Evolutionary conservation across 2,797 vertebrate species (phyloP).

Genomic region (Denticeps clupeoides): DNA sequence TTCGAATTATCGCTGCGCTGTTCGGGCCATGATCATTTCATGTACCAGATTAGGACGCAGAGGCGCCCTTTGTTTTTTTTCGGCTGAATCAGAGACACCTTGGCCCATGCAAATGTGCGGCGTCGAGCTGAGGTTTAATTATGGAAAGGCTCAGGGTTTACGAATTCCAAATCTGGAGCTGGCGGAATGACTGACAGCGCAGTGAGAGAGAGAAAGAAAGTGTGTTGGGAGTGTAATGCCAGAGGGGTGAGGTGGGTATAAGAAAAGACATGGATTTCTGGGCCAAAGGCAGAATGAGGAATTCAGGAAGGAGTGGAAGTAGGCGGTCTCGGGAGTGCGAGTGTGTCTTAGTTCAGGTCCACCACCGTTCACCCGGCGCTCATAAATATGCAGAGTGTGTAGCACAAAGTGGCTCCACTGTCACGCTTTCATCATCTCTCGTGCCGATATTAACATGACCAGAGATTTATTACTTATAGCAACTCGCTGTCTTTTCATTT

Average conservation of each 20-base stretch:
- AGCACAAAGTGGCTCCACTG: constrained; percentile 51
- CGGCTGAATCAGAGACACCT: constrained; percentile 40
- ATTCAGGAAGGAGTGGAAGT: no score
- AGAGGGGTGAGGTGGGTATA: no score
- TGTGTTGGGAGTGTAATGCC: no score
- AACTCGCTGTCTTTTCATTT: constrained; percentile 47
- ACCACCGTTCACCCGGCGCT: constrained; percentile 11
- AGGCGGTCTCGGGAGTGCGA: no score
- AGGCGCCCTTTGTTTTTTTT: constrained; percentile 27
- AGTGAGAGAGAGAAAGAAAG: background rate
- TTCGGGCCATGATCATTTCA: constrained; percentile 27
- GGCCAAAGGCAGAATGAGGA: no score
- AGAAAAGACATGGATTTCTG: constrained; percentile 16
- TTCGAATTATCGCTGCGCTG: constrained; percentile 38
- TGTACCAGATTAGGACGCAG: constrained; percentile 26
- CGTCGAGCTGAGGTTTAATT: constrained; percentile 35
- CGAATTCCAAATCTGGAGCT: constrained; percentile 18
- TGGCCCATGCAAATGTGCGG: constrained; percentile 27
- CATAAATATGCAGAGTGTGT: constrained; percentile 57
- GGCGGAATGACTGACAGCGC: constrained; percentile 11
- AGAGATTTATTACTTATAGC: constrained; percentile 57
- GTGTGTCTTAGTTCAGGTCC: no score
- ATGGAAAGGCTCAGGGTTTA: constrained; percentile 34
- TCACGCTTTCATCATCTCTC: constrained; percentile 51
- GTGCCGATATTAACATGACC: constrained; percentile 56